A percentile compares a stretch with the other conserved stretches of the same genome.
These are phyloP conservation scores for Cosmia pyralina DNA, from an alignment of 2,888 invertebrate species.

Conservation along the genomic window DNA sequence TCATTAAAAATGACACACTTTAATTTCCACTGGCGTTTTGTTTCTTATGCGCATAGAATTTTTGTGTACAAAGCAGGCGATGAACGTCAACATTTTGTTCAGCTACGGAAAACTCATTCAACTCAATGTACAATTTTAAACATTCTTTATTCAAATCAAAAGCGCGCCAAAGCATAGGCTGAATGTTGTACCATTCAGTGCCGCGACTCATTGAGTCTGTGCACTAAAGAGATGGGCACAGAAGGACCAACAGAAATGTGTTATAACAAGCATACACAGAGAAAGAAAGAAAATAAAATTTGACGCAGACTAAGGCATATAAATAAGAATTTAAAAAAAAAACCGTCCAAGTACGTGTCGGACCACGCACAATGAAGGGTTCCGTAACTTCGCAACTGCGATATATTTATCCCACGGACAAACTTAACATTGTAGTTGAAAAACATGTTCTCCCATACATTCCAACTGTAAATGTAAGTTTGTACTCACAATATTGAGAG, in stretches of 20 bases:
- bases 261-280: background rate
- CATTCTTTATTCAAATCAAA: conserved; percentile 60
- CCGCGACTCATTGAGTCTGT: conserved; percentile 50
- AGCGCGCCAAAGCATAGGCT: conserved; percentile 55
- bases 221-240: background rate
- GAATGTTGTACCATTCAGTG: conserved; percentile 57
- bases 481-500: no score
- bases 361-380: no score
- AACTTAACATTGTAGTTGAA: no score
- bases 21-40: background rate
- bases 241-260: conserved; percentile 23
- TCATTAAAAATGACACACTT: conserved; percentile 13
- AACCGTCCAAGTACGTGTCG: no score
- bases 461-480: no score
- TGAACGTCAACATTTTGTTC: conserved; percentile 26
- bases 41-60: conserved; percentile 1
- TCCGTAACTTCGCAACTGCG: no score
- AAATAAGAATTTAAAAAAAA: no score
- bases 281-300: background rate
- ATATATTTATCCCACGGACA: no score
- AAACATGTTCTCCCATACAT: no score
- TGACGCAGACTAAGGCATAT: background rate
- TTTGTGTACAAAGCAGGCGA: conserved; percentile 11
- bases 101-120: conserved; percentile 32
- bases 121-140: conserved; percentile 51